Evolutionary conservation across 2,888 invertebrate genomes (phyloP).

Genomic region (Eubasilissa splendida): DNA sequence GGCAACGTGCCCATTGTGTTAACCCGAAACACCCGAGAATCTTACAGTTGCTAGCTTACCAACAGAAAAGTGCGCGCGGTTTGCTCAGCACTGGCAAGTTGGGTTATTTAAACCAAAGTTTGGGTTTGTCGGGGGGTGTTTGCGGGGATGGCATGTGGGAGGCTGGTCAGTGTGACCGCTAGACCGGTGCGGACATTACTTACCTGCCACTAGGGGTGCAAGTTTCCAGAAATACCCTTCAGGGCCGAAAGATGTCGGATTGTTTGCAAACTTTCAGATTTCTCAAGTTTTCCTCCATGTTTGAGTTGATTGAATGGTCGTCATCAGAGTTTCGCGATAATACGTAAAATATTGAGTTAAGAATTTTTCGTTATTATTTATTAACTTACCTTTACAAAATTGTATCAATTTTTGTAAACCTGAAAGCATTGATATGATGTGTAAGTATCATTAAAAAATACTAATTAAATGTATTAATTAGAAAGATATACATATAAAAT

Average conservation of each 20-base stretch:
- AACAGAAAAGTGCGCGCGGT: conserved; percentile 29
- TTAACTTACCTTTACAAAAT: too few species aligned
- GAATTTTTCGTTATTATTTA: too few species aligned
- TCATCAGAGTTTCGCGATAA: too few species aligned
- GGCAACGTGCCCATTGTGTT: too few species aligned
- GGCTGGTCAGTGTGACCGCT: conserved; percentile 44
- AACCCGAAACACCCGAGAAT: too few species aligned
- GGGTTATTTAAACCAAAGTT: conserved; percentile 51
- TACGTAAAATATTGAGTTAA: too few species aligned
- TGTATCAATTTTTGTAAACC: too few species aligned
- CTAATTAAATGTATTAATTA: too few species aligned
- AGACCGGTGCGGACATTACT: conserved; percentile 52
- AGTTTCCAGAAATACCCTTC: conserved; percentile 28
- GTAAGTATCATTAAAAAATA: too few species aligned
- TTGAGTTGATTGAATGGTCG: too few species aligned
- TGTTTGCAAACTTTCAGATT: conserved; percentile 44
- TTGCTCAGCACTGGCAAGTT: conserved; percentile 37
- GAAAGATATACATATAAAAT: too few species aligned
- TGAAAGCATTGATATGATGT: too few species aligned
- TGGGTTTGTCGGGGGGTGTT: conserved; percentile 34
- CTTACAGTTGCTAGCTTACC: conserved; percentile 13
- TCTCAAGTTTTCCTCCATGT: conserved; percentile 27
- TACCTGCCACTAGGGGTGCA: conserved; percentile 53
- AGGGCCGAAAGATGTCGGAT: conserved; percentile 23
- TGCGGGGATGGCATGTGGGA: conserved; percentile 32